These are phyloP conservation scores for Phoebastria nigripes DNA, from an alignment of 2,797 vertebrate genomes.

Conservation along the genomic window DNA sequence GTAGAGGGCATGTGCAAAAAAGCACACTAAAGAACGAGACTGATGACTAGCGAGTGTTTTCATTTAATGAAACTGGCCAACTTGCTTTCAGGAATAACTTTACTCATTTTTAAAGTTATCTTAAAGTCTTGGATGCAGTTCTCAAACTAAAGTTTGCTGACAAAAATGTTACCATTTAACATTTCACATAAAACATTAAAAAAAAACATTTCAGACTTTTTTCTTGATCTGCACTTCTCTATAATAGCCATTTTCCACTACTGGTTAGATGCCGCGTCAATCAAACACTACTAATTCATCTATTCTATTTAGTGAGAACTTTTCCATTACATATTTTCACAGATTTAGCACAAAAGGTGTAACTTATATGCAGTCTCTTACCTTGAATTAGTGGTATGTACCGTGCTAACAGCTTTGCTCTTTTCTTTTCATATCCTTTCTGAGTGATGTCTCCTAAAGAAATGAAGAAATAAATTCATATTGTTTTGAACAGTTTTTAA, in stretches of 20 bases:
- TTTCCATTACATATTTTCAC: background rate
- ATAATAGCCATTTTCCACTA: background rate
- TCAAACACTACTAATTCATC: background rate
- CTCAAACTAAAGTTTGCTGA: background rate
- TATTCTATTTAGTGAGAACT: background rate
- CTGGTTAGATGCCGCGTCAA: background rate
- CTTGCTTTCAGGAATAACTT: background rate
- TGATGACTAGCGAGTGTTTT: background rate
- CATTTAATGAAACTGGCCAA: background rate
- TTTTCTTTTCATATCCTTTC: constrained; percentile 99
- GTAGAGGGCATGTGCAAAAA: background rate
- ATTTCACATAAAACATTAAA: background rate
- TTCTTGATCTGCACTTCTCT: background rate
- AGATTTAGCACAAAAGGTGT: background rate
- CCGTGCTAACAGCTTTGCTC: constrained; percentile 92
- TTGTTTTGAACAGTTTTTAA: background rate
- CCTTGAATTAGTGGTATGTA: constrained; percentile 96
- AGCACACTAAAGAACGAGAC: background rate
- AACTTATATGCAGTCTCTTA: constrained; percentile 67
- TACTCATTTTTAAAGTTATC: background rate
- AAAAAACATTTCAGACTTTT: background rate
- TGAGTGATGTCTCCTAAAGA: constrained; percentile 96
- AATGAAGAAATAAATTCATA: constrained; percentile 12
- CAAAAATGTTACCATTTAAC: background rate
- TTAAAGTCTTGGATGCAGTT: background rate